phyloP scores from a whole-genome alignment of 2,113 vertebrate genomes.

The Pristiophorus japonicus region DNA sequence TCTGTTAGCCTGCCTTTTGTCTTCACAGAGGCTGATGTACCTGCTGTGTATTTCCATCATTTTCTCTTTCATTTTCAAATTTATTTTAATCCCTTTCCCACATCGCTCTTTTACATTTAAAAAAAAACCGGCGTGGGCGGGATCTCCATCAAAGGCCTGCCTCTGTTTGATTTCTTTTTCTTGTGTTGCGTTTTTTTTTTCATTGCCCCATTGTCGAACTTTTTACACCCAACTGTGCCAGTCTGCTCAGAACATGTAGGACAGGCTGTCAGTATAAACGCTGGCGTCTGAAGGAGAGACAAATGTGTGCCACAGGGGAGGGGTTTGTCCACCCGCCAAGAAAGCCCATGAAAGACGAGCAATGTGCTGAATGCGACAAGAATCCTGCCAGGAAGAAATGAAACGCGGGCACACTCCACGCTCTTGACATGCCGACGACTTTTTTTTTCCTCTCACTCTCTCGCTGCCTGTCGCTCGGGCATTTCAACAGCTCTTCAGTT shows the following conservation, averaged over 20 bases:
- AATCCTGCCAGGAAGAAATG: slow-evolving; percentile 53
- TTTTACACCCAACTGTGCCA: slow-evolving; percentile 53
- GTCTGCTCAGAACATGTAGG: slow-evolving; percentile 57
- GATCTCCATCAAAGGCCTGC: neutral
- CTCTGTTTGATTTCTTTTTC: neutral
- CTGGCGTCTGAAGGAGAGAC: slow-evolving; percentile 58
- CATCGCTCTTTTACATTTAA: neutral
- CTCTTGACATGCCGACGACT: neutral
- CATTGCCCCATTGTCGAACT: neutral
- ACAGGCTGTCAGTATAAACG: slow-evolving; percentile 63
- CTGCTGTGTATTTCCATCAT: neutral
- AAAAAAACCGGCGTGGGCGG: neutral
- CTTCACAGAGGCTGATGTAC: neutral
- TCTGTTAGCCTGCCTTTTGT: neutral
- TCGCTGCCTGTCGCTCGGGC: slow-evolving; percentile 6
- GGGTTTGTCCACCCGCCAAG: slow-evolving; percentile 58
- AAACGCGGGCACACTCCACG: slow-evolving; percentile 43
- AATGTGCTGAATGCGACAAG: slow-evolving; percentile 50
- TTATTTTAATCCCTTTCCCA: neutral
- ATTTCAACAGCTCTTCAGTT: slow-evolving; percentile 61
- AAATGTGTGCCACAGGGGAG: slow-evolving; percentile 57
- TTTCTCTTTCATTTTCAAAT: neutral
- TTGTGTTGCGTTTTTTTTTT: neutral
- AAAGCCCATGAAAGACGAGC: slow-evolving; percentile 58
- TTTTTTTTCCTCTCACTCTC: neutral